Percentiles rank a stretch among this genome's conserved stretches.
Evolutionary conservation across 2,113 vertebrate species (phyloP).

Genomic region (Catharus minimus): DNA sequence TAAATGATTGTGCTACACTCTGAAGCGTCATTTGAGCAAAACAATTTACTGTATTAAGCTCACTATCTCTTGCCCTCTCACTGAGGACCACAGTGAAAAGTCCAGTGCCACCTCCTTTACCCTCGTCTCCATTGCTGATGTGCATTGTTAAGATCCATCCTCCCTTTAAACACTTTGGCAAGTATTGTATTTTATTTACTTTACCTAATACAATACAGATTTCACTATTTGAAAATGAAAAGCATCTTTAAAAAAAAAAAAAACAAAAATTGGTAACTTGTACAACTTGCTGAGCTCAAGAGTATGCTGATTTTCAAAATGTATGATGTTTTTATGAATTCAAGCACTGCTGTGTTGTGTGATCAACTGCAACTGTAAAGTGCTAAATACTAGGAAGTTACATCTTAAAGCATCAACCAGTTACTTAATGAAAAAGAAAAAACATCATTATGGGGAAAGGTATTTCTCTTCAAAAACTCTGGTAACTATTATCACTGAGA

Average conservation of each 20-base stretch:
- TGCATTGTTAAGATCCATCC: rapidly evolving
- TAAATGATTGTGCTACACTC: background rate
- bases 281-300: background rate
- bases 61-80: background rate
- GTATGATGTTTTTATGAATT: background rate
- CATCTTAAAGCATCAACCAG: background rate
- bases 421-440: background rate
- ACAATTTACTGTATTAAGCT: background rate
- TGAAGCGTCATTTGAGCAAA: background rate
- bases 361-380: background rate
- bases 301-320: background rate
- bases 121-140: background rate
- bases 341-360: background rate
- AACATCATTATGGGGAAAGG: background rate
- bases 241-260: background rate
- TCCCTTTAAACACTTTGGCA: background rate
- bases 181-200: background rate
- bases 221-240: background rate
- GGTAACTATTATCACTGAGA: background rate
- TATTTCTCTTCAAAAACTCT: background rate
- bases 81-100: background rate
- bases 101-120: background rate
- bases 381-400: background rate
- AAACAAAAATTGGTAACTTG: background rate
- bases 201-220: background rate